A percentile compares a stretch with the other conserved stretches of the same genome.
These are phyloP conservation scores for Platycercus adscitus DNA, from an alignment of 2,113 vertebrate genomes.

Conservation along the genomic window DNA sequence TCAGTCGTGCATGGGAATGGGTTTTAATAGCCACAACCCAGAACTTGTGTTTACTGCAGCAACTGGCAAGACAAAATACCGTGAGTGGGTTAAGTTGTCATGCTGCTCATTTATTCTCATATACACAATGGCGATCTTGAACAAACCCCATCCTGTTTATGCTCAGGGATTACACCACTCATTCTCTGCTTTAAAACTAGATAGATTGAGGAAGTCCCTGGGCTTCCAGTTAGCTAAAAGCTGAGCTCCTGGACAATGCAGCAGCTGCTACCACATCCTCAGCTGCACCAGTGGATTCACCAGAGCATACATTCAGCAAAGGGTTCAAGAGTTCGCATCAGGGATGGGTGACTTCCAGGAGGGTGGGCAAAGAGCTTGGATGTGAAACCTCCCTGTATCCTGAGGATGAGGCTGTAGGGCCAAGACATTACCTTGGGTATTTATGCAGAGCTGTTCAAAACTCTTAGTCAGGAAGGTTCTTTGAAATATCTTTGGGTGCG, in stretches of 20 bases:
- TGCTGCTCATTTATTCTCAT: neutral
- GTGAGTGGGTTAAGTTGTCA: neutral
- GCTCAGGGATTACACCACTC: neutral
- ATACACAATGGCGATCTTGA: neutral
- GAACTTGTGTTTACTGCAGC: neutral
- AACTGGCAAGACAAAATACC: neutral
- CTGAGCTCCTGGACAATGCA: neutral
- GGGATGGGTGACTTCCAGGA: neutral
- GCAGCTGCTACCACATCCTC: neutral
- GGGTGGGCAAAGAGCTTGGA: neutral
- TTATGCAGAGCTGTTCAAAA: neutral
- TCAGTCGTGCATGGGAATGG: neutral
- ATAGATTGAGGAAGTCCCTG: neutral
- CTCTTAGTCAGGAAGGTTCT: neutral
- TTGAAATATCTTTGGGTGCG: neutral
- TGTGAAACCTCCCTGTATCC: neutral
- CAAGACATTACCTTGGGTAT: neutral
- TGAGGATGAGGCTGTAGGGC: neutral
- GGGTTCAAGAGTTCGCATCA: neutral
- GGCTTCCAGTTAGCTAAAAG: neutral
- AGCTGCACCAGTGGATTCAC: neutral
- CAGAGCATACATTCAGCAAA: neutral
- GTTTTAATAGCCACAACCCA: neutral
- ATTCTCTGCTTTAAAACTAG: neutral
- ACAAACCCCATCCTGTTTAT: neutral